Percentiles rank a stretch among this genome's conserved stretches.
phyloP scores from a whole-genome alignment of 64 coral and sea anemone species.

The Montipora capricornis region DNA sequence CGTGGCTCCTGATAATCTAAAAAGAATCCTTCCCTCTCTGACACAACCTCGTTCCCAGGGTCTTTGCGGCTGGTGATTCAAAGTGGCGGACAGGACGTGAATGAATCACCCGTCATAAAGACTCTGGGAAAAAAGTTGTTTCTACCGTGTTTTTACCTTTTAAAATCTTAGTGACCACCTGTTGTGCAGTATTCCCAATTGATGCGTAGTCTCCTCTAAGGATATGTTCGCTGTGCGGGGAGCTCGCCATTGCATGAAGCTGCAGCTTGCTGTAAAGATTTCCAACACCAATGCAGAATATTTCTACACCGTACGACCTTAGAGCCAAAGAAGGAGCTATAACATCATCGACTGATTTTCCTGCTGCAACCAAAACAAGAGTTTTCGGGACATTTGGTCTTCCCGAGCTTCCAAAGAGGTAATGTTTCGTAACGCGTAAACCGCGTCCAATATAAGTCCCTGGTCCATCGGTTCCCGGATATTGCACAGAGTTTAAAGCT shows the following conservation, averaged over 20 bases:
- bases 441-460: slow-evolving; percentile 93
- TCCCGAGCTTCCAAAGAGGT: slow-evolving; percentile 68
- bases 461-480: slow-evolving; percentile 89
- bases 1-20: too few species aligned
- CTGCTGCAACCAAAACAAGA: slow-evolving; percentile 72
- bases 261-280: slow-evolving; percentile 85
- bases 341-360: slow-evolving; percentile 91
- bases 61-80: too few species aligned
- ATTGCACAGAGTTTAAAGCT: slow-evolving; percentile 78
- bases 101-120: too few species aligned
- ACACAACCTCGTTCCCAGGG: too few species aligned
- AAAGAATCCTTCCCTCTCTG: too few species aligned
- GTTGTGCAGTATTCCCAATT: slow-evolving; percentile 79
- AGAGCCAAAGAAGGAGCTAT: slow-evolving; percentile 79
- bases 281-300: slow-evolving; percentile 83
- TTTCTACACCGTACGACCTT: slow-evolving; percentile 68
- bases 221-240: slow-evolving; percentile 88
- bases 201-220: slow-evolving; percentile 65
- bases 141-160: slow-evolving; percentile 54
- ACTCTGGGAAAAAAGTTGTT: too few species aligned
- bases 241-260: slow-evolving; percentile 93
- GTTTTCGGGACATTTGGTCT: slow-evolving; percentile 69
- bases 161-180: slow-evolving; percentile 92
- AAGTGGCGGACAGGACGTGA: too few species aligned
- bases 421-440: slow-evolving; percentile 73